These are phyloP conservation scores for Thrips palmi DNA, from an alignment of 1,140 invertebrate species.

Conservation along the genomic window DNA sequence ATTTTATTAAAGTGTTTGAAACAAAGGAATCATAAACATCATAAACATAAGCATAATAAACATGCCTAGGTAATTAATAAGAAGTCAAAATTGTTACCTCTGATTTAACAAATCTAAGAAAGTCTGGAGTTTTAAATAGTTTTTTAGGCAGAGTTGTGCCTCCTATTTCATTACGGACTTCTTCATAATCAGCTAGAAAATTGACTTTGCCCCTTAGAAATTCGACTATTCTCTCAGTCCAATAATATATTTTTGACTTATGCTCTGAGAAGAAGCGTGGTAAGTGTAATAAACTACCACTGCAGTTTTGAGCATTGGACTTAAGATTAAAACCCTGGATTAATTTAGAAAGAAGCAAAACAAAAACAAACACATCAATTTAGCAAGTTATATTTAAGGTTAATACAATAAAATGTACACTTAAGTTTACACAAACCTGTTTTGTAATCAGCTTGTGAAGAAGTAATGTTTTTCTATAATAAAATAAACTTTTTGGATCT, in stretches of 20 bases:
- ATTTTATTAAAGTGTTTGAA: conserved; percentile 4
- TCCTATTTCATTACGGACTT: conserved; percentile 27
- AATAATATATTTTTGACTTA: conserved; percentile 31
- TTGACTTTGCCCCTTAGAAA: conserved; percentile 33
- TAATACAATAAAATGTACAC: conserved; percentile 12
- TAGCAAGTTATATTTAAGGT: conserved; percentile 6
- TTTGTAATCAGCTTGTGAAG: conserved; percentile 40
- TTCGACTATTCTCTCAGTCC: conserved; percentile 33
- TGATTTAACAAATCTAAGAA: conserved; percentile 21
- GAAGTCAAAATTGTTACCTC: conserved; percentile 21
- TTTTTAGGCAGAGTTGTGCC: conserved; percentile 18
- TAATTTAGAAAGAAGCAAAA: too few relatives aligned
- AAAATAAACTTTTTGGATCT: conserved; percentile 44
- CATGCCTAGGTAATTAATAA: conserved; percentile 6
- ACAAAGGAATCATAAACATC: too few relatives aligned
- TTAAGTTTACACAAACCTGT: conserved; percentile 34
- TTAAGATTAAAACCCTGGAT: conserved; percentile 19
- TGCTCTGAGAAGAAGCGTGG: conserved; percentile 36
- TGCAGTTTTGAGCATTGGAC: conserved; percentile 21
- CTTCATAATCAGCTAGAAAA: conserved; percentile 29
- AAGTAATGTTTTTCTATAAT: conserved; percentile 40
- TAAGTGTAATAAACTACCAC: conserved; percentile 35
- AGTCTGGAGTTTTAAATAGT: conserved; percentile 14
- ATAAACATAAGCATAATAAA: too few relatives aligned
- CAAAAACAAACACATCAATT: too few relatives aligned